Percentiles rank a stretch among this genome's conserved stretches.
Conservation (phyloP, 2,113 vertebrate genomes). For the Aviceda subcristata region DNA sequence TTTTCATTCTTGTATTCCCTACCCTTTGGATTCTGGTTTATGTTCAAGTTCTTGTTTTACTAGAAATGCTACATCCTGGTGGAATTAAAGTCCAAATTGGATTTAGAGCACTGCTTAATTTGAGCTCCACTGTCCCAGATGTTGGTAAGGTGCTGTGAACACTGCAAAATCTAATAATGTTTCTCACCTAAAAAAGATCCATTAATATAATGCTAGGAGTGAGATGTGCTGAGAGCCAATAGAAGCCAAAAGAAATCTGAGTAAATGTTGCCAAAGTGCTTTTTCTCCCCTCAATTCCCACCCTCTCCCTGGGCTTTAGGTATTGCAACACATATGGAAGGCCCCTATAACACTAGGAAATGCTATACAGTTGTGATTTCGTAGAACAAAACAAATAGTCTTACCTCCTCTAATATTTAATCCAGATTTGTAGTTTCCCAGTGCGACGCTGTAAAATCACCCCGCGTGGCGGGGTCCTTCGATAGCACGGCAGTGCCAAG, state of each 20-base stretch:
- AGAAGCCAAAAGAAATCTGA: slow-evolving; percentile 6
- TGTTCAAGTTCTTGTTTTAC: slow-evolving; percentile 59
- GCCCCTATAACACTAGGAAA: background rate
- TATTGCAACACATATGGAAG: background rate
- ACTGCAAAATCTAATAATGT: slow-evolving; percentile 31
- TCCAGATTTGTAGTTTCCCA: slow-evolving; percentile 39
- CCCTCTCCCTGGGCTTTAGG: background rate
- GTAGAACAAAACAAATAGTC: background rate
- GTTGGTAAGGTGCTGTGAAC: slow-evolving; percentile 17
- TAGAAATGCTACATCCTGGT: slow-evolving; percentile 54
- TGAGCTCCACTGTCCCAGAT: background rate
- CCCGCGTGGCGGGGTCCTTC: background rate
- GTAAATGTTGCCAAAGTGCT: background rate
- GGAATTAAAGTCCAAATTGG: slow-evolving; percentile 57
- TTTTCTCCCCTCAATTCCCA: background rate
- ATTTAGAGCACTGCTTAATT: slow-evolving; percentile 52
- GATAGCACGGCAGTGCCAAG: background rate
- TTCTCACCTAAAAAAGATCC: slow-evolving; percentile 52
- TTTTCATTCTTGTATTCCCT: slow-evolving; percentile 47
- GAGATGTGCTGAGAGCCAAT: background rate
- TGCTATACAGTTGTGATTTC: background rate
- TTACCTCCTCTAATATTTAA: slow-evolving; percentile 32
- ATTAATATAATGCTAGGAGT: background rate
- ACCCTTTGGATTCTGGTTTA: slow-evolving; percentile 42
- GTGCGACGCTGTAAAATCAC: background rate